Conservation (phyloP, 2,797 vertebrate species). For the Gadopsis marmoratus region DNA sequence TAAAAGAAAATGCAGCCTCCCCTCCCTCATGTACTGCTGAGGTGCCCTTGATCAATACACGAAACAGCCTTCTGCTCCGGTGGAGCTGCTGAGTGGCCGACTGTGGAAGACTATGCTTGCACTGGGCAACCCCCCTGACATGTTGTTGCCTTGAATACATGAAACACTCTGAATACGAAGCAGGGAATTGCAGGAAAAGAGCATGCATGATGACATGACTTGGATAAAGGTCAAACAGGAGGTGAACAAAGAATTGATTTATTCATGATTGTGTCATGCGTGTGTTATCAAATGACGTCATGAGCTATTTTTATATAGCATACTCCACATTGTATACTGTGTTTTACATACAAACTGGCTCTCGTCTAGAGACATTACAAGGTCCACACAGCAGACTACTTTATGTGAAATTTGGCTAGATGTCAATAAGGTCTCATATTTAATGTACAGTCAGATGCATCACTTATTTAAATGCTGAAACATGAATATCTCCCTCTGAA, state of each 20-base stretch:
- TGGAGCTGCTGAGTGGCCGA: slow-evolving; percentile 19
- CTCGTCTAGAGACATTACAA: slow-evolving; percentile 5
- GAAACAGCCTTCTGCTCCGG: slow-evolving; percentile 25
- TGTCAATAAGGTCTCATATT: slow-evolving; percentile 54
- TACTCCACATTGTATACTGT: not conserved
- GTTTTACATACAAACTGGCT: slow-evolving; percentile 12
- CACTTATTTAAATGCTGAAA: slow-evolving; percentile 73
- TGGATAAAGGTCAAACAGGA: slow-evolving; percentile 35
- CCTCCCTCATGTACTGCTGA: slow-evolving; percentile 12
- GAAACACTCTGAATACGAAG: slow-evolving; percentile 32
- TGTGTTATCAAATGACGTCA: slow-evolving; percentile 25
- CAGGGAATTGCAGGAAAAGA: slow-evolving; percentile 7
- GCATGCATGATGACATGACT: slow-evolving; percentile 21
- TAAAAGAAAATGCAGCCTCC: not conserved
- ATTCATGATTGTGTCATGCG: slow-evolving; percentile 17
- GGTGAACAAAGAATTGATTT: slow-evolving; percentile 29
- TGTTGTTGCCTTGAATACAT: slow-evolving; percentile 31
- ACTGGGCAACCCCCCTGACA: slow-evolving; percentile 20
- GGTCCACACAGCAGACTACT: not conserved
- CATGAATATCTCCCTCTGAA: slow-evolving; percentile 50
- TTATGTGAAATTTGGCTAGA: slow-evolving; percentile 40
- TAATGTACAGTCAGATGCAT: slow-evolving; percentile 56
- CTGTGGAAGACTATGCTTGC: slow-evolving; percentile 6
- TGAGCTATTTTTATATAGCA: slow-evolving; percentile 2
- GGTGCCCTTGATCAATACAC: slow-evolving; percentile 59